phyloP scores from a whole-genome alignment of 1,140 invertebrate species.

The Agrilus planipennis region DNA sequence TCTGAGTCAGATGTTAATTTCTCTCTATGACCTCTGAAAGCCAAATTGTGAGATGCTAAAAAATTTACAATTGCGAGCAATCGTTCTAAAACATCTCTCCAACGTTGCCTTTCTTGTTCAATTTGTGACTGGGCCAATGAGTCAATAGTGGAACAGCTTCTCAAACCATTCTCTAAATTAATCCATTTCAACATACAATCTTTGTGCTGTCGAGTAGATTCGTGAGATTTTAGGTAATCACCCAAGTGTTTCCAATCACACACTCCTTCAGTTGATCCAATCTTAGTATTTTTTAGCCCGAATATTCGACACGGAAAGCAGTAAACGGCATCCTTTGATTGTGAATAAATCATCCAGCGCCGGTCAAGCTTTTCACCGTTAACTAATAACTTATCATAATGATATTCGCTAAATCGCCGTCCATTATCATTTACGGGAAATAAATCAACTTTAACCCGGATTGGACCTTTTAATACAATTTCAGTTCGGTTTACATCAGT shows the following conservation, averaged over 20 bases:
- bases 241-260: too few species aligned
- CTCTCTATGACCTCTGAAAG: too few species aligned
- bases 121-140: too few species aligned
- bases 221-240: conserved; percentile 8
- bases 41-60: too few species aligned
- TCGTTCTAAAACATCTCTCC: too few species aligned
- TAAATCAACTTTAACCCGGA: conserved; percentile 10
- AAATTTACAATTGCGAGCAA: too few species aligned
- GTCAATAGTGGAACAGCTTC: too few species aligned
- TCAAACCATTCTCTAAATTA: too few species aligned
- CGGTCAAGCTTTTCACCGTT: conserved; percentile 12
- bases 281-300: conserved; percentile 10
- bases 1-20: too few species aligned
- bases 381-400: conserved; percentile 13
- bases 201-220: too few species aligned
- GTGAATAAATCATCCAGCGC: conserved; percentile 13
- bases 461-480: conserved; percentile 10
- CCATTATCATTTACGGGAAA: conserved; percentile 11
- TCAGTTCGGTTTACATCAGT: conserved; percentile 8
- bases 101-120: too few species aligned
- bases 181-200: too few species aligned
- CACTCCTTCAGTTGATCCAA: conserved; percentile 13
- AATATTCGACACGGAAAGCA: conserved; percentile 11
- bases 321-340: conserved; percentile 14
- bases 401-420: conserved; percentile 7